phyloP scores from a whole-genome alignment of 2,797 vertebrate species.

The Poeciliopsis presidionis region DNA sequence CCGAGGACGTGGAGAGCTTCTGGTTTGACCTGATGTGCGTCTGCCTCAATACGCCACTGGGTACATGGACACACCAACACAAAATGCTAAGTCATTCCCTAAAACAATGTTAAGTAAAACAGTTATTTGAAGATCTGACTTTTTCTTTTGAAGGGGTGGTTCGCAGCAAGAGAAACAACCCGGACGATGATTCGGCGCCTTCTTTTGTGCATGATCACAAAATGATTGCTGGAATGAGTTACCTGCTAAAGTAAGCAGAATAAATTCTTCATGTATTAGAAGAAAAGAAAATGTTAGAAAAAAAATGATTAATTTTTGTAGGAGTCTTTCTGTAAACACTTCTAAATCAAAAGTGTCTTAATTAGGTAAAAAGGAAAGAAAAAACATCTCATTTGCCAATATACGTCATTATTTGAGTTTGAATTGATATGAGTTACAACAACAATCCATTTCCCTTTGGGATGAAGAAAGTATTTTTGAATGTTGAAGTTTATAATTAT shows the following conservation, averaged over 20 bases:
- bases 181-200: constrained; percentile 32
- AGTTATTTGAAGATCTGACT: not conserved
- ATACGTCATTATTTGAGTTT: too few species aligned
- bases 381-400: not conserved
- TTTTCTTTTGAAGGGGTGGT: constrained; percentile 81
- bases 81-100: not conserved
- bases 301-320: not conserved
- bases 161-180: constrained; percentile 66
- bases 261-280: not conserved
- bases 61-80: constrained; percentile 67
- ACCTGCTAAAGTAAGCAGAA: constrained; percentile 72
- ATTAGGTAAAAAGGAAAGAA: not conserved
- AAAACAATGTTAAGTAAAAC: not conserved
- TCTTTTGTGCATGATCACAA: constrained; percentile 71
- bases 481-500: not conserved
- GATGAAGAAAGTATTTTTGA: too few species aligned
- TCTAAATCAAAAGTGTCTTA: not conserved
- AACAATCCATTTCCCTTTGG: too few species aligned
- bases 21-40: constrained; percentile 98
- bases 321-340: not conserved
- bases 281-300: not conserved
- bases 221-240: constrained; percentile 56
- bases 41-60: constrained; percentile 95
- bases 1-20: constrained; percentile 90
- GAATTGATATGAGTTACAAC: too few species aligned